Evolutionary conservation across 2,113 vertebrate genomes (phyloP), one percentile per base, ranked within the genome.

Genomic region (Oostethus manadensis): DNA sequence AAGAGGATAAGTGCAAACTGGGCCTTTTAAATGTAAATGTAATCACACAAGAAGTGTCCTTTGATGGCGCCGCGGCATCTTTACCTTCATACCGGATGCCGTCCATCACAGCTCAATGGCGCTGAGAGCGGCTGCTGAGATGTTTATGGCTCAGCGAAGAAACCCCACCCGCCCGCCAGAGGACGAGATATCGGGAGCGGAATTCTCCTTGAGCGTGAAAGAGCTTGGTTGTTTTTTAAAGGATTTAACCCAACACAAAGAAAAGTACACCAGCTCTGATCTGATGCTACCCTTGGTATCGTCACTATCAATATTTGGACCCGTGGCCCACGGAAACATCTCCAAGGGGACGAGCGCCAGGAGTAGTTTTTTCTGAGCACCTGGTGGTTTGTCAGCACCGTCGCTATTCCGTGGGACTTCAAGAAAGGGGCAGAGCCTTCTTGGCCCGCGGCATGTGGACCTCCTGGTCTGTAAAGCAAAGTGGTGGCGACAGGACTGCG

Each of bases 1-100:
- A 7, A 56, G 49, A 74, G 56, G 56, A 17, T 54, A 46, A 61
- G 56, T 47, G 50, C 35, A 55, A 66, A 74, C 73, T 71, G 57
- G 29, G 51, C 62, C 69, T 76, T 81, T 75, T 73, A 68, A 75
- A 79, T 84, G 80, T 73, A 81, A 79, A 82, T 77, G 69, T 64
- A 70, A 68, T 80, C 80, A 71, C 71, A 73, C 60, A 66, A 56
- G 62, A 80, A 73, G 76, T 59, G 70, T 76, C 70, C 56, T 79
- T 74, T 70, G 70, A 59, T 68, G 56, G 47, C 57, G 3, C 54
- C 33, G 2, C 40, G 23, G 51, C 64, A 38, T 60, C 66, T 60
- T 73, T 66, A 75, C 71, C 78, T 70, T 67, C 66, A 66, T 66
- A 70, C 38, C 45, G 43, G 23, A 49, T 8, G 22, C 51, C 55